Conservation (phyloP, 2,113 vertebrate genomes). For the Nibea coibor region DNA sequence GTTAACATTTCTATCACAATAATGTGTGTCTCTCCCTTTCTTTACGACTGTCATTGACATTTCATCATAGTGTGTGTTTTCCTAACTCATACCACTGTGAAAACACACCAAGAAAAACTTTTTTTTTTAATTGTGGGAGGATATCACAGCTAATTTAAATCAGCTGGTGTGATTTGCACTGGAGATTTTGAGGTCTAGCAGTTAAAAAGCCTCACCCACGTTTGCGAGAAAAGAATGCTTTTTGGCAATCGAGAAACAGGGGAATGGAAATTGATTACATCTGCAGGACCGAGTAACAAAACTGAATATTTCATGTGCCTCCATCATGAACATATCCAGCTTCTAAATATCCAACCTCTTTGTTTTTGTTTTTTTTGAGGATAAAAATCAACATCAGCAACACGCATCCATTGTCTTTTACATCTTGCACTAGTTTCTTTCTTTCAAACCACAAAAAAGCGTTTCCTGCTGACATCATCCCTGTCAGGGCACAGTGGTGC, state of each 20-base stretch:
- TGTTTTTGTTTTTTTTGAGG: background rate
- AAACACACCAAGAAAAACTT: constrained; percentile 37
- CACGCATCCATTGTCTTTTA: background rate
- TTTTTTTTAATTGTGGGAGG: constrained; percentile 48
- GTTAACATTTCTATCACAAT: constrained; percentile 19
- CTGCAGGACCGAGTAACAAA: constrained; percentile 41
- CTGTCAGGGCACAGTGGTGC: background rate
- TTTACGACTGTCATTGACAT: constrained; percentile 8
- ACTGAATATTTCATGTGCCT: constrained; percentile 41
- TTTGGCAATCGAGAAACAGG: constrained; percentile 34
- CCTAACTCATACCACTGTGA: background rate
- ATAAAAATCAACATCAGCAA: background rate
- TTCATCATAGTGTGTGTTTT: constrained; percentile 21
- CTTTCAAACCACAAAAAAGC: background rate
- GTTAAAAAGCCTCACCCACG: constrained; percentile 43
- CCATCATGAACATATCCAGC: constrained; percentile 20
- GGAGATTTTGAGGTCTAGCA: constrained; percentile 20
- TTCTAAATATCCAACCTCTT: background rate
- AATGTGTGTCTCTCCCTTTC: constrained; percentile 9
- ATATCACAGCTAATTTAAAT: constrained; percentile 52
- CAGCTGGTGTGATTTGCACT: constrained; percentile 46
- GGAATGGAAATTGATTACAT: constrained; percentile 63
- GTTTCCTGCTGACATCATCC: background rate
- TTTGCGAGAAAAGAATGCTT: constrained; percentile 45
- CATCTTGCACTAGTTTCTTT: background rate